Base-by-base conservation (phyloP, 2,113 vertebrate species). In the Speoplatyrhinus poulsoni region DNA sequence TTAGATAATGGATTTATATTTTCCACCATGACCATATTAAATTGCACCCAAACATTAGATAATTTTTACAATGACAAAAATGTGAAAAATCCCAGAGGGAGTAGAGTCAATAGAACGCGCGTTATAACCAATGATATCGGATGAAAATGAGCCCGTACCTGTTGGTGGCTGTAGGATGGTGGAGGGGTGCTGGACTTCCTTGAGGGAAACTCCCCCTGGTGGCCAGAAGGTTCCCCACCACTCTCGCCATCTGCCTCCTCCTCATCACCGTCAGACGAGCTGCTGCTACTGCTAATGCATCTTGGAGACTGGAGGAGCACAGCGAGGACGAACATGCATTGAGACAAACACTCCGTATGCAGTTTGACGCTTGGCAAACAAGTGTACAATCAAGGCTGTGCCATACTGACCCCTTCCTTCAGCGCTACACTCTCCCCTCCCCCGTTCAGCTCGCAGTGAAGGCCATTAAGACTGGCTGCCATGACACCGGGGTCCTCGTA, bases 191-290 rank as follows among this genome's bases (percentile, higher is more conserved):
- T 93, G 48, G 73, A 92, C 62, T 91, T 93, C 57, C 90, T 93
- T 58, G 91, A 69, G 46, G 88, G 82, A 10, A 85, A 76, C 32
- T 92, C 93, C 52, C 91, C 93, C 84, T 93, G 91, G 46, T 89
- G 89, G 67, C 91, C 92, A 0, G 90, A 90, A 12, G 93, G 92
- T 56, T 95, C 94, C 65, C 94, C 92, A 12, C 89, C 83, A 65
- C 92, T 93, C 55, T 95, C 94, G 0, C 92, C 93, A 9, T 95
- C 94, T 0, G 84, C 92, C 80, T 98, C 97, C 74, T 98, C 98
- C 16, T 97, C 96, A 3, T 97, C 98, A 6, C 94, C 96, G 76
- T 98, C 98, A 0, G 96, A 98, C 49, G 96, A 98, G 59, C 96
- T 99, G 75, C 95, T 94, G 73, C 96, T 96, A 79, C 94, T 95